Evolutionary conservation across 2,797 vertebrate species (phyloP), one percentile per base, ranked within the genome.

Genomic region (Erithacus rubecula): DNA sequence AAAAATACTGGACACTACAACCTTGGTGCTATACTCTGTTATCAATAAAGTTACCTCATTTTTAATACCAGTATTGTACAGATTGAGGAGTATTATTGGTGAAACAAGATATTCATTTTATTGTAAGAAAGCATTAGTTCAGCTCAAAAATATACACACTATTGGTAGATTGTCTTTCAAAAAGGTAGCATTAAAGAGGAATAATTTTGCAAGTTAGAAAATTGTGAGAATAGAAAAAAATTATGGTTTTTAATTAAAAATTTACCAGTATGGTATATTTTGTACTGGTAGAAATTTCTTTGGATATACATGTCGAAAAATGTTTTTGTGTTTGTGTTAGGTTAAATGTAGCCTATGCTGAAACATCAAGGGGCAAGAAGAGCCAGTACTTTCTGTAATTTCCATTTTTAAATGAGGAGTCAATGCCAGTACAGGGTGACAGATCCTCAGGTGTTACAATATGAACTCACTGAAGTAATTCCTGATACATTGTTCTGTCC

Each of bases 111-210:
- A 11, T 41, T 65, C 0, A 62, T 94, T 95, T 89, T 70, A 32
- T 67, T 6, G 2, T 77, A 79, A 97, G 89, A 95, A 96, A 94
- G 56, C 62, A 78, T 81, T 64, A 67, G 36, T 95, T 95, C 72
- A 87, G 5, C 15, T 39, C 3, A 19, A 91, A 95, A 68, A 75
- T 87, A 89, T 44, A 47, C 44, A 53, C 41, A 27, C 20, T 56
- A 21, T 82, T 83, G 59, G 49, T 88, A 79, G 17, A 79, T 76
- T 93, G 7, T 58, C 71, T 87, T 95, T 85, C 14, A 47, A 79
- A 95, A 55, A 39, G 46, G 12, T n/a, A 71, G 20, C n/a, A 51
- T 63, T 87, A 30, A 74, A 46, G 14, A 39, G 64, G 46, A 87
- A 77, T 20, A n/a, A 36, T 76, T 89, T 51, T 88, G 44, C 9